Evolutionary conservation across 2,113 vertebrate genomes (phyloP).

Genomic region (Pandion haliaetus): DNA sequence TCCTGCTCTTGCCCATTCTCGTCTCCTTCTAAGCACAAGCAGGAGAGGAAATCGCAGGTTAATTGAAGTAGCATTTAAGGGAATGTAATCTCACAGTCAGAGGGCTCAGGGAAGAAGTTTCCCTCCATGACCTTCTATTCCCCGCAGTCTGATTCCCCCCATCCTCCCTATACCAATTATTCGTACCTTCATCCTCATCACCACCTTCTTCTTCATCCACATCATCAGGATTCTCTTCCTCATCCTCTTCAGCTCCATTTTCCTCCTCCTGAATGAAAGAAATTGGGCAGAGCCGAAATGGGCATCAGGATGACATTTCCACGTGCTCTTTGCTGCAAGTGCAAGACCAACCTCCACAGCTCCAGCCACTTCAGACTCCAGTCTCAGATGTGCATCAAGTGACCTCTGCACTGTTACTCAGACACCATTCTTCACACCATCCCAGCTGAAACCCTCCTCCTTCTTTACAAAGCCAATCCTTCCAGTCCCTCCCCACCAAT

Average conservation of each 20-base stretch:
- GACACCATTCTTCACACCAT: not conserved
- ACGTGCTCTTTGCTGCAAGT: not conserved
- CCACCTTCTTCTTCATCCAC: slow-evolving; percentile 75
- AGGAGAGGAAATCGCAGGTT: not conserved
- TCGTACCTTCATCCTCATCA: slow-evolving; percentile 76
- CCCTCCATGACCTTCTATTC: not conserved
- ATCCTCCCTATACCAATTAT: not conserved
- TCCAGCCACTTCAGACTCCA: not conserved
- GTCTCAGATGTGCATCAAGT: not conserved
- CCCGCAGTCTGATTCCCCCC: not conserved
- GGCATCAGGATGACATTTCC: not conserved
- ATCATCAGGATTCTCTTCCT: slow-evolving; percentile 78
- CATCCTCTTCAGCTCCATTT: slow-evolving; percentile 78
- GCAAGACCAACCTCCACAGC: not conserved
- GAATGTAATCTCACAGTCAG: not conserved
- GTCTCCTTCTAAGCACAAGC: slow-evolving; percentile 69
- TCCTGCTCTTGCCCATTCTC: slow-evolving; percentile 78
- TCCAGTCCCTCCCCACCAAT: not conserved
- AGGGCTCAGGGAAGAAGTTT: not conserved
- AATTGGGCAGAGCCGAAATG: not conserved
- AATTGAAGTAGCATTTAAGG: not conserved
- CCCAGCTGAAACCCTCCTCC: not conserved
- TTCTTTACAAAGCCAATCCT: not conserved
- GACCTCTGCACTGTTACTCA: not conserved
- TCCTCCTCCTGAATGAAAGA: slow-evolving; percentile 72